Conservation (phyloP, 1,140 invertebrate species). For the Centruroides vittatus region DNA sequence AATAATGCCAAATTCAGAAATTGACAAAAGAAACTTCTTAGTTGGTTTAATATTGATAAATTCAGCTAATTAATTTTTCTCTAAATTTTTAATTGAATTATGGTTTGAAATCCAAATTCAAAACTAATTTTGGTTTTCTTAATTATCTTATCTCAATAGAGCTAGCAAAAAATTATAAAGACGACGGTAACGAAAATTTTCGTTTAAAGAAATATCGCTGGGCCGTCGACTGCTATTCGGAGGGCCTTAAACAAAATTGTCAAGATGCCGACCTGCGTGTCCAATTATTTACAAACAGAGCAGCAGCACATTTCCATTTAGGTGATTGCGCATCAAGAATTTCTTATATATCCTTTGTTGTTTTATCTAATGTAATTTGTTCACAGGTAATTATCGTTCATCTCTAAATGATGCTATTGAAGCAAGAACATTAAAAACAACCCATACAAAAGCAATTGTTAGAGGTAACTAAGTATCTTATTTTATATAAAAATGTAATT, state of each 20-base stretch:
- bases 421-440: slow-evolving; percentile 57
- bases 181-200: slow-evolving; percentile 94
- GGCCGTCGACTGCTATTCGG: slow-evolving; percentile 73
- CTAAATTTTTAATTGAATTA: too few relatives aligned
- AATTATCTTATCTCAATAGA: slow-evolving; percentile 38
- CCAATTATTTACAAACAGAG: slow-evolving; percentile 77
- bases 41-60: too few relatives aligned
- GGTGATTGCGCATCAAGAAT: slow-evolving; percentile 28
- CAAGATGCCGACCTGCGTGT: slow-evolving; percentile 58
- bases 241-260: slow-evolving; percentile 68
- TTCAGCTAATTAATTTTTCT: too few relatives aligned
- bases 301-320: slow-evolving; percentile 70
- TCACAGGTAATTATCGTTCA: slow-evolving; percentile 39
- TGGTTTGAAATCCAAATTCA: too few relatives aligned
- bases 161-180: slow-evolving; percentile 77
- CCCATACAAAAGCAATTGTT: slow-evolving; percentile 61
- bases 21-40: too few relatives aligned
- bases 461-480: slow-evolving; percentile 34
- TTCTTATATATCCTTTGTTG: background rate
- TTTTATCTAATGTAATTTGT: slow-evolving; percentile 17
- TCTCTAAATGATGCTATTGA: slow-evolving; percentile 55
- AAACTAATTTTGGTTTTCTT: background rate
- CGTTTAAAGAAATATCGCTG: slow-evolving; percentile 87
- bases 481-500: background rate
- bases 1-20: too few relatives aligned